Evolutionary conservation across 92 coral and sea anemone species (phyloP), one percentile per base, ranked within the genome.

Genomic region (Meandrina meandrites): DNA sequence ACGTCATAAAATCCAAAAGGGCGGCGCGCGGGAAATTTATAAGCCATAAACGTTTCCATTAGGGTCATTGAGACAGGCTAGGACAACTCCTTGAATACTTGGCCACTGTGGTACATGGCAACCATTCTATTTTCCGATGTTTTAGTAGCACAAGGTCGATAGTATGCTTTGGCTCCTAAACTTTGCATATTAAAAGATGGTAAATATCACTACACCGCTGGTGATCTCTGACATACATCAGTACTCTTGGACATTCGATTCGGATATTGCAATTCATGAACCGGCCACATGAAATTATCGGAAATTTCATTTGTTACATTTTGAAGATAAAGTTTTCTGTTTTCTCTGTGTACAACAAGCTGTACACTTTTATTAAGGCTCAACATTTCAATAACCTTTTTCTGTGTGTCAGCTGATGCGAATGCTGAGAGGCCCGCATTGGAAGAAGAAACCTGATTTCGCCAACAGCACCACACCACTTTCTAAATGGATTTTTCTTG

Each of bases 21-120:
- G n/a, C n/a, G n/a, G n/a, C n/a, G n/a, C n/a, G n/a, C n/a, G n/a
- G n/a, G n/a, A n/a, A n/a, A n/a, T n/a, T n/a, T n/a, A n/a, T n/a
- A n/a, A n/a, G n/a, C n/a, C n/a, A n/a, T n/a, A n/a, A 21, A 87
- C 72, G 13, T 37, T 81, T 12, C 93, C 93, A 87, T 83, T 58
- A 1, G 79, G 75, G 18, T 80, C 85, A 0, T 50, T 40, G 5
- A 91, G 78, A 22, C 86, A 91, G 34, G 86, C 58, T 70, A 78
- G 62, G 34, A 87, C 88, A 68, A 22, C 21, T 16, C 82, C 80
- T 37, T 91, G 85, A 34, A 87, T 76, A 30, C 80, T 79, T 9
- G 75, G 83, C 84, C 90, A 58, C 91, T 87, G 68, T 91, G 91
- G 78, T 87, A 91, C 91, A 91, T 87, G 28, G 88, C 93, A 51